phyloP scores from a whole-genome alignment of 2,797 vertebrate species.

The Pseudopleuronectes americanus region DNA sequence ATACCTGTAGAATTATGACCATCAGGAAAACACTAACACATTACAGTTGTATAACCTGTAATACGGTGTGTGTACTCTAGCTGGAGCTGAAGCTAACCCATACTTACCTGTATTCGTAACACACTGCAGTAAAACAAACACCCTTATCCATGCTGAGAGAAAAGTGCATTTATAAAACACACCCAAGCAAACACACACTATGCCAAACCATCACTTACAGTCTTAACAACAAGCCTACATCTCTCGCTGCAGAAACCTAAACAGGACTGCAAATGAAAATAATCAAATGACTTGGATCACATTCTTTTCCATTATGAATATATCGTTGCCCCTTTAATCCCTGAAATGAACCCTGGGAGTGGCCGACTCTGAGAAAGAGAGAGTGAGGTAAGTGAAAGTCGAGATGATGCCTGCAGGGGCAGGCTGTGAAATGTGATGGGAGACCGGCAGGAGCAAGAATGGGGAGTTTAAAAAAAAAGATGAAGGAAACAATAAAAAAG shows the following conservation, averaged over 20 bases:
- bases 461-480: not conserved
- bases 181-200: constrained; percentile 33
- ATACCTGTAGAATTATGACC: not conserved
- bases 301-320: constrained; percentile 27
- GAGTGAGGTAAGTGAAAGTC: constrained; percentile 52
- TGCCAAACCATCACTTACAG: constrained; percentile 70
- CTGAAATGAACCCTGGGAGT: constrained; percentile 41
- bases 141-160: constrained; percentile 32
- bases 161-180: constrained; percentile 6
- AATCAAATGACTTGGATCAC: constrained; percentile 47
- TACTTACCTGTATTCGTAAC: constrained; percentile 42
- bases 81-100: not conserved
- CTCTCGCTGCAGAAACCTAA: constrained; percentile 79
- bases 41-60: not conserved
- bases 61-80: not conserved
- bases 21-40: constrained; percentile 2
- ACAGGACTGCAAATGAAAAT: constrained; percentile 74
- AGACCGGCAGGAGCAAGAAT: constrained; percentile 15
- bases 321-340: constrained; percentile 28
- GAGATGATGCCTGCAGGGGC: constrained; percentile 37
- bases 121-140: constrained; percentile 25
- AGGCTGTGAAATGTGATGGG: constrained; percentile 24
- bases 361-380: constrained; percentile 40
- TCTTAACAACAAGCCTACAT: constrained; percentile 68
- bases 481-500: not conserved